These are phyloP conservation scores for Brachionus rubens DNA, from an alignment of 1,140 invertebrate species.

Conservation along the genomic window DNA sequence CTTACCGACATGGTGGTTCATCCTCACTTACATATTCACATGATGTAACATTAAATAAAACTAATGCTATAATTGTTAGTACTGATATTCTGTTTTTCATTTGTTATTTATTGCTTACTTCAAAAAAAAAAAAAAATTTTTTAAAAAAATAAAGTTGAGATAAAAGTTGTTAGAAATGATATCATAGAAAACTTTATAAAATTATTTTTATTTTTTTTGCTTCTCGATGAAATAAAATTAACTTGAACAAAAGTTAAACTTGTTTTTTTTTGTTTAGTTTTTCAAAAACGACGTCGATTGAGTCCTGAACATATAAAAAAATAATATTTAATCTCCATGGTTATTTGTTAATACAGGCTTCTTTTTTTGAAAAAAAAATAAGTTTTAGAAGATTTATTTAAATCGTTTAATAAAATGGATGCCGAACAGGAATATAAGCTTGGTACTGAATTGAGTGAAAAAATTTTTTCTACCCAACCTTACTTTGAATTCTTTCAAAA, in stretches of 20 bases:
- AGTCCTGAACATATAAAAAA: no score
- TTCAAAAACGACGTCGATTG: no score
- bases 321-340: not conserved
- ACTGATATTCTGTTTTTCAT: not conserved
- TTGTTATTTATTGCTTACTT: not conserved
- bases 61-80: not conserved
- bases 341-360: not conserved
- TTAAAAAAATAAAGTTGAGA: not conserved
- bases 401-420: no score
- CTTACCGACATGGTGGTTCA: slow-evolving; percentile 21
- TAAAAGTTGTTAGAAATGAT: no score
- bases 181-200: no score
- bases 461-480: not conserved
- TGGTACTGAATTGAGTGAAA: not conserved
- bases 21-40: slow-evolving; percentile 34
- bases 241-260: not conserved
- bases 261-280: not conserved
- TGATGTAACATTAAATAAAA: not conserved
- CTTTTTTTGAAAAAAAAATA: no score
- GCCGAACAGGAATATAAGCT: not conserved
- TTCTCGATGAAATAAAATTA: not conserved
- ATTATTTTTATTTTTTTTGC: no score
- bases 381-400: no score
- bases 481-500: slow-evolving; percentile 35
- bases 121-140: not conserved